Base-by-base conservation (phyloP, 2,888 invertebrate species). In the Hedychridium roseum region DNA sequence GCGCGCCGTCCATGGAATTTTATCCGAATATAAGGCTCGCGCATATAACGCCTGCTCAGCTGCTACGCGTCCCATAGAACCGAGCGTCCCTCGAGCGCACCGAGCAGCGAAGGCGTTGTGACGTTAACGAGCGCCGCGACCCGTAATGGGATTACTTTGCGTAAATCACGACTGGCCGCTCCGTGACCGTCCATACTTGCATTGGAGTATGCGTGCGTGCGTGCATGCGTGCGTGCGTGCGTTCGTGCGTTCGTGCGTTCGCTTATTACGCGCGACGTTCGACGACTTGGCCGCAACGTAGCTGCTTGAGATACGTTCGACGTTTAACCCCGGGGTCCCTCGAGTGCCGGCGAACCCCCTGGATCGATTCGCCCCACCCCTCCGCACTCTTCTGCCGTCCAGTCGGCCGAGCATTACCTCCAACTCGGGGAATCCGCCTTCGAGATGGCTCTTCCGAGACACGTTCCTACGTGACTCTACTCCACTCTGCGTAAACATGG, bases 91-190 rank as follows among this genome's bases (percentile, higher is more conserved):
- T n/a, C n/a, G n/a, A n/a, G n/a, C n/a, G n/a, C 9, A 23, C 23
- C 5, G 23, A 9, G 23, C 5, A 23, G 23, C 23, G 23, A 23
- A 9, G 9, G 9, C 12, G 31, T 16, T 7, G 41, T 58, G 63
- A 64, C 61, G 50, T 65, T 68, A 68, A 68, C 65, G 66, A 65
- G 55, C 60, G 47, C 43, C 65, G 50, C 54, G 66, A 63, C 57
- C 60, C 55, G 66, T 58, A 68, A 65, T 70, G 66, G 57, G 68
- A 69, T 69, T 65, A 70, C 63, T 70, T 68, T 61, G 65, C 69
- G 68, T 67, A 68, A 68, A 68, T 68, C 67, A 66, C 54, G 34
- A 49, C 55, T 50, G 60, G 38, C 49, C 49, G 38, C 23, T 45
- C 50, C 16, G 36, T 59, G 47, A 14, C 21, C 26, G 16, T 9